Conservation (phyloP, 2,888 invertebrate genomes). For the Lithodes maja region DNA sequence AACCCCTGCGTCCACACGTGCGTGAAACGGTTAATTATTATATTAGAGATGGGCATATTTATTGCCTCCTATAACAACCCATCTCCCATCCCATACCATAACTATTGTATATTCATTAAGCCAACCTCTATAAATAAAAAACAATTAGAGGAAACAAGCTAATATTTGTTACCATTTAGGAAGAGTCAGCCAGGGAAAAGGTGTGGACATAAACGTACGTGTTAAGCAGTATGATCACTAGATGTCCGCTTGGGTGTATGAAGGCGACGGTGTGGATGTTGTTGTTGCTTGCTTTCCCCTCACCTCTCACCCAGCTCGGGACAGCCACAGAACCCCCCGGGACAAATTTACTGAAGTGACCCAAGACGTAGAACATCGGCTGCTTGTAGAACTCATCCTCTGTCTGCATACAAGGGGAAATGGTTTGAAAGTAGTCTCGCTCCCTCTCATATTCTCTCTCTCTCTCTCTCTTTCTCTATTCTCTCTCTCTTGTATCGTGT, state of each 20-base stretch:
- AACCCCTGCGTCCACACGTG: no score
- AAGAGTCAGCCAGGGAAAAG: no score
- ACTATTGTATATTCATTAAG: no score
- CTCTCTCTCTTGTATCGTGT: no score
- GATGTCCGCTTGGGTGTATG: conserved; percentile 31
- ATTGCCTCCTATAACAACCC: no score
- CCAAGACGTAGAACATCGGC: conserved; percentile 78
- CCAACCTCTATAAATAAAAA: no score
- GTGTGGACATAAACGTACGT: conserved; percentile 21
- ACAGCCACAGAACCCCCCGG: conserved; percentile 13
- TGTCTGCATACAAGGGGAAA: background rate
- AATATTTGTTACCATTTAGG: no score
- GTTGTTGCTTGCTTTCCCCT: background rate
- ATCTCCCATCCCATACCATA: no score
- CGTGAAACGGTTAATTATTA: no score
- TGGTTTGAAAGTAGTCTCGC: background rate
- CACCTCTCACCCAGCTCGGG: background rate
- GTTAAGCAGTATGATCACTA: conserved; percentile 50
- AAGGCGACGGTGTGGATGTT: conserved; percentile 43
- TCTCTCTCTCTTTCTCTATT: no score
- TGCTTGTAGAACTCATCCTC: conserved; percentile 77
- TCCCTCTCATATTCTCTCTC: no score
- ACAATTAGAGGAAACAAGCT: background rate
- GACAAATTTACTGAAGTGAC: conserved; percentile 76
- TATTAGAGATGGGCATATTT: no score